Percentiles rank a stretch among this genome's conserved stretches.
Conservation (phyloP, 2,888 invertebrate species). For the Dioctria linearis region DNA sequence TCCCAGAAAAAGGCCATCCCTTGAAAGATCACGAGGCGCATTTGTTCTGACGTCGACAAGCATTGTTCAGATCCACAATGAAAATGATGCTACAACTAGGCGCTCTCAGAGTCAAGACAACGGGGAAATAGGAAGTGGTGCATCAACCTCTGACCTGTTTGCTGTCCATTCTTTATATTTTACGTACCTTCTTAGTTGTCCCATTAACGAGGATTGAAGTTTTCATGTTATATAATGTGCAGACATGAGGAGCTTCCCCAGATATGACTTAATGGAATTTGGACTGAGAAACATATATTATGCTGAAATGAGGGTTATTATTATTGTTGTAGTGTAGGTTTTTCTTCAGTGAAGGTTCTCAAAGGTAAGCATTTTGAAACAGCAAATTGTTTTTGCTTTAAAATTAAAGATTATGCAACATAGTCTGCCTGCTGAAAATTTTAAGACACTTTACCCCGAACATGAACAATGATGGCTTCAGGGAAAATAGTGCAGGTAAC, state of each 20-base stretch:
- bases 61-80: slow-evolving; percentile 24
- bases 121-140: slow-evolving; percentile 44
- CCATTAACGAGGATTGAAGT: slow-evolving; percentile 19
- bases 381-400: slow-evolving; percentile 1
- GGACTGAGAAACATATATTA: not conserved
- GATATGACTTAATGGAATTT: not conserved
- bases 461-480: not conserved
- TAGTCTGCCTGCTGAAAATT: not conserved
- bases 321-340: not conserved
- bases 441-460: not conserved
- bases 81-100: slow-evolving; percentile 34
- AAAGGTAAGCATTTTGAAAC: not conserved
- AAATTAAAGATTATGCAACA: slow-evolving; percentile 29
- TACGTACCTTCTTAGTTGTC: slow-evolving; percentile 36
- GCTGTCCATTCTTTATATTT: slow-evolving; percentile 23
- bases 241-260: not conserved
- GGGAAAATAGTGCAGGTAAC: slow-evolving; percentile 14
- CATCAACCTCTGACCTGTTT: slow-evolving; percentile 46
- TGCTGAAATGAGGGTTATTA: no score
- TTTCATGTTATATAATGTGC: slow-evolving; percentile 3
- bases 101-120: slow-evolving; percentile 35
- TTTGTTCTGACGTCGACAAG: slow-evolving; percentile 47
- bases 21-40: slow-evolving; percentile 20
- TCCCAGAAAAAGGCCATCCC: slow-evolving; percentile 24
- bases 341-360: not conserved